phyloP scores from a whole-genome alignment of 2,888 invertebrate genomes.

The Nomada lathburiana region DNA sequence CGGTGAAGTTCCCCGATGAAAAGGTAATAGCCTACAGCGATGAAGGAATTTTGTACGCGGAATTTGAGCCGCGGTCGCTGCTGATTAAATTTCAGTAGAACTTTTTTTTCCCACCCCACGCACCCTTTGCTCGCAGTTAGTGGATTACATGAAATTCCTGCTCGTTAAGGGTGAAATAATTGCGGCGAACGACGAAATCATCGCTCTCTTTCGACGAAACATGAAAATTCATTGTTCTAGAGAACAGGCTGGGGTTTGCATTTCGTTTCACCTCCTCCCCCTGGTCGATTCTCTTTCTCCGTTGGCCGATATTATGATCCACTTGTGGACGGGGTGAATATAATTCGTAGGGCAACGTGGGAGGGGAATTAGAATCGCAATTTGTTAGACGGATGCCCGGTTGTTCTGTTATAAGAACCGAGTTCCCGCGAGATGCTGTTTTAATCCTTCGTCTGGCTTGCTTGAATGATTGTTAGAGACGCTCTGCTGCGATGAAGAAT shows the following conservation, averaged over 20 bases:
- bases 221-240: conserved; percentile 33
- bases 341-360: background rate
- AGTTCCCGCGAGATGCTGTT: background rate
- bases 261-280: background rate
- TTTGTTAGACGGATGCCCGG: background rate
- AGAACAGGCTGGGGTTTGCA: background rate
- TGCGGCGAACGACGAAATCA: conserved; percentile 24
- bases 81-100: conserved; percentile 47
- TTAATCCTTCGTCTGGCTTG: background rate
- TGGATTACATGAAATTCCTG: conserved; percentile 27
- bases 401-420: background rate
- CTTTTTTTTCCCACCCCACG: conserved; percentile 15
- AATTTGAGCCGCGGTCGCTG: conserved; percentile 25
- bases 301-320: background rate
- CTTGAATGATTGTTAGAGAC: no score
- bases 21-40: conserved; percentile 28
- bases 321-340: background rate
- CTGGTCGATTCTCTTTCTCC: background rate
- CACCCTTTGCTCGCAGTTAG: background rate
- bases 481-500: no score
- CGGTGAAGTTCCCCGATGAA: conserved; percentile 20
- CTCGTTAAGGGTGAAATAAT: conserved; percentile 36
- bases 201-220: conserved; percentile 23
- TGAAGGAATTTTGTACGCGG: conserved; percentile 24
- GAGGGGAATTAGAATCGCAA: conserved; percentile 2